These are phyloP conservation scores for Mionectes macconnelli DNA, from an alignment of 2,113 vertebrate genomes.

Conservation along the genomic window DNA sequence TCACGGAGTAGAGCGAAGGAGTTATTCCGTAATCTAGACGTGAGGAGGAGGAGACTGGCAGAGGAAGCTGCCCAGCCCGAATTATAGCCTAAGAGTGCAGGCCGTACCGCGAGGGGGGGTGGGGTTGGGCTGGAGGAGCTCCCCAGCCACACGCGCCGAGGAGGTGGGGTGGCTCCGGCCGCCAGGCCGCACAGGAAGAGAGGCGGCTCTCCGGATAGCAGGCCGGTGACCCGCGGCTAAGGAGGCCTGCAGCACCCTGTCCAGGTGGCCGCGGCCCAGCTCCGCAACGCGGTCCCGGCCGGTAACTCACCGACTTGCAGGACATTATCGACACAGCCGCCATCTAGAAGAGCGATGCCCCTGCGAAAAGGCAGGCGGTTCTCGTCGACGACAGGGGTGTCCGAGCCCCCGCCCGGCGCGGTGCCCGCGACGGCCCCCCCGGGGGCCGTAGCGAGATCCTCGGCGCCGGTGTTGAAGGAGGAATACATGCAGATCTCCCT, in stretches of 20 bases:
- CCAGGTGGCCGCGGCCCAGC: background rate
- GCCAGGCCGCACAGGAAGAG: background rate
- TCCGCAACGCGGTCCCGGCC: background rate
- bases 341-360: conserved; percentile 89
- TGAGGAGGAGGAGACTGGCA: background rate
- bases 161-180: background rate
- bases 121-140: background rate
- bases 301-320: conserved; percentile 94
- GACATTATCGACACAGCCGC: conserved; percentile 94
- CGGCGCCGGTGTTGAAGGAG: conserved; percentile 89
- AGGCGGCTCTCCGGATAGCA: background rate
- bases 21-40: background rate
- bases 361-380: conserved; percentile 90
- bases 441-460: conserved; percentile 68
- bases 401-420: background rate
- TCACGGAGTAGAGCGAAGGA: background rate
- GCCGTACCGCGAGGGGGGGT: background rate
- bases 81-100: background rate
- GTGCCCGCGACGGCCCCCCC: conserved; percentile 44
- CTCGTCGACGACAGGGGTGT: conserved; percentile 71
- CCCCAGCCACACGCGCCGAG: background rate
- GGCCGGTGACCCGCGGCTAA: background rate
- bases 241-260: background rate
- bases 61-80: background rate
- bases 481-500: conserved; percentile 97